phyloP scores from a whole-genome alignment of 2,888 invertebrate species.

The Erebia palarica region DNA sequence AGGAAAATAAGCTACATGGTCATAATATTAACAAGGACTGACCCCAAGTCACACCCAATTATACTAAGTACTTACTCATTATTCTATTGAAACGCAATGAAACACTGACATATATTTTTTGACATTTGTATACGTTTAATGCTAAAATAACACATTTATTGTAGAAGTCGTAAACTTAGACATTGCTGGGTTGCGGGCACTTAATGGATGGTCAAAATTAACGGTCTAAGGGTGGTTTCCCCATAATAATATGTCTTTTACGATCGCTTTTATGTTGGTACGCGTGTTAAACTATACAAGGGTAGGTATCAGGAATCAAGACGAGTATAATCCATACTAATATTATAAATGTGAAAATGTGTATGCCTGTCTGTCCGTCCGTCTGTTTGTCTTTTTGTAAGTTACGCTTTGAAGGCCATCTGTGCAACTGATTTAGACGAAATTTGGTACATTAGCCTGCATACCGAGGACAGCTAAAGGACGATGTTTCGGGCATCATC shows the following conservation, averaged over 20 bases:
- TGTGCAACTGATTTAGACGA: too few species aligned
- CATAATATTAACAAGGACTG: neutral
- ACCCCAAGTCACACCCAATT: too few species aligned
- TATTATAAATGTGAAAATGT: too few species aligned
- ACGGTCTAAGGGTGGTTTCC: neutral
- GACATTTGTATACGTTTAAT: neutral
- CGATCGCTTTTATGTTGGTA: conserved; percentile 2
- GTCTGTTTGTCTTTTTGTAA: too few species aligned
- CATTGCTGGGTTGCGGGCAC: neutral
- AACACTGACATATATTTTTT: too few species aligned
- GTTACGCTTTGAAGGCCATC: too few species aligned
- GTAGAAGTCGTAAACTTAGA: conserved; percentile 10
- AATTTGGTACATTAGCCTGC: too few species aligned
- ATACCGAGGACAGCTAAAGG: too few species aligned
- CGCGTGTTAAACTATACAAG: neutral
- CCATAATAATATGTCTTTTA: neutral
- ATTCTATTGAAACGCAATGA: neutral
- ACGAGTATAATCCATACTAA: too few species aligned
- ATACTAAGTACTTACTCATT: neutral
- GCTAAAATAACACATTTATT: neutral
- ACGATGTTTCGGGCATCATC: too few species aligned
- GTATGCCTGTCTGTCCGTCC: too few species aligned
- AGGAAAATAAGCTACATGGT: too few species aligned
- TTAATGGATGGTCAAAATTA: conserved; percentile 17
- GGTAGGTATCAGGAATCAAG: neutral